Percentiles rank a stretch among this genome's conserved stretches.
Evolutionary conservation across 1,140 invertebrate species (phyloP).

Genomic region (Drosophila mauritiana): DNA sequence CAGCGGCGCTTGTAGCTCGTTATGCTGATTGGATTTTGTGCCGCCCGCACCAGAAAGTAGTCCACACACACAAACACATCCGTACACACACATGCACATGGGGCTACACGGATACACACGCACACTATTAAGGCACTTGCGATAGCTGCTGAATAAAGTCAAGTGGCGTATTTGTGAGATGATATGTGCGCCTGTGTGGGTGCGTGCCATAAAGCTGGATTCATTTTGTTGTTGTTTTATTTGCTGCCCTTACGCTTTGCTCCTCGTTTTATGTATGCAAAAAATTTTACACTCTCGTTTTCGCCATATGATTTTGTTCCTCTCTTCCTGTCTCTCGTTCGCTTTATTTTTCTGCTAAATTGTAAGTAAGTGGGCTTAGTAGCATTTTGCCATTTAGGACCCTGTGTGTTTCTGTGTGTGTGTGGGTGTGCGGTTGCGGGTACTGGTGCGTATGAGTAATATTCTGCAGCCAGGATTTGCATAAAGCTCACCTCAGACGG

Average conservation of each 20-base stretch:
- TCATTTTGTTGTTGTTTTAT: constrained; percentile 70
- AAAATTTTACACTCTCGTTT: constrained; percentile 81
- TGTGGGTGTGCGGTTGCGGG: constrained; percentile 37
- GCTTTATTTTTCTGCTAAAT: constrained; percentile 71
- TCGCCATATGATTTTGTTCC: constrained; percentile 59
- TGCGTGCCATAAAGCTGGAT: constrained; percentile 81
- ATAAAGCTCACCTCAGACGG: constrained; percentile 68
- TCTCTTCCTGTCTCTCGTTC: constrained; percentile 44
- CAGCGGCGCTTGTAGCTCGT: constrained; percentile 80
- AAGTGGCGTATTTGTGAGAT: constrained; percentile 55
- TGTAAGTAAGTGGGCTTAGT: constrained; percentile 83
- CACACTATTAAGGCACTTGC: constrained; percentile 77
- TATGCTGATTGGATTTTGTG: constrained; percentile 84
- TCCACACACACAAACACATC: constrained; percentile 48
- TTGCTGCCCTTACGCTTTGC: constrained; percentile 46
- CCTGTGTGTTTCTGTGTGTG: constrained; percentile 11
- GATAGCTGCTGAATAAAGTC: constrained; percentile 71
- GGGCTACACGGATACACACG: constrained; percentile 35
- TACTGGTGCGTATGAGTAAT: constrained; percentile 40
- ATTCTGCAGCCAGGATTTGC: constrained; percentile 69
- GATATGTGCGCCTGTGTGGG: constrained; percentile 26
- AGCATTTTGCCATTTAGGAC: constrained; percentile 75
- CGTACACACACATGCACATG: constrained; percentile 6
- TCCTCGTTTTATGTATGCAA: constrained; percentile 74
- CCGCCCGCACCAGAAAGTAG: constrained; percentile 77